Evolutionary conservation across 2,797 vertebrate genomes (phyloP), one percentile per base, ranked within the genome.

Genomic region (Hippocampus kuda): DNA sequence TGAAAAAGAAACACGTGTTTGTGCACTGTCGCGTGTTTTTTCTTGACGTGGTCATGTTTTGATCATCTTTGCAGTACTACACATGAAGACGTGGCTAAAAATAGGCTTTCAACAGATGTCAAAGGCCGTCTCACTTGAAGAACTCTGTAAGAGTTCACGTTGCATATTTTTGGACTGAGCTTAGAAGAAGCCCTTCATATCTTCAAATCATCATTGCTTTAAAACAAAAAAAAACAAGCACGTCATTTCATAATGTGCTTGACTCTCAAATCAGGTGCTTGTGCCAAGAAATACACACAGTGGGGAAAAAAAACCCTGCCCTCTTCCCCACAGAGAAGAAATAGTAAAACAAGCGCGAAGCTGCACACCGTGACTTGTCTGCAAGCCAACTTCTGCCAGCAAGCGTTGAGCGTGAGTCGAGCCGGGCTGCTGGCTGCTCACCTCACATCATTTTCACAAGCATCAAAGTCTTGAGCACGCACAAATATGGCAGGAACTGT

Each of bases 311-410:
- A 76, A 73, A 69, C 68, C 42, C 65, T 70, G 30, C 73, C 61
- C 48, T 67, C 34, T 46, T 64, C 24, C 56, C 65, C 62, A 73
- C 69, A 74, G 61, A 67, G 57, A 67, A 79, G 72, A 81, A 76
- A 78, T 51, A 71, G 67, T 68, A 30, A 75, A 10, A 15, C 16
- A 22, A 66, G 72, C 59, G 71, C 72, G 81, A 69, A 79, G 72
- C 73, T 77, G 59, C 79, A 80, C 79, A 75, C 72, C 72, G 70
- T 73, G 71, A 77, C 72, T 57, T 77, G 71, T 74, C 68, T 63
- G 51, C 13, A 15, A 41, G 79, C 79, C 82, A 84, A 79, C 42
- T 41, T 76, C 61, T 72, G 69, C 71, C 48, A 74, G 68, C 65
- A 56, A 68, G 13, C n/a, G 59, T 72, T 34, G 20, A 72, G 53